Evolutionary conservation across 2,113 vertebrate genomes (phyloP).

Genomic region (Tringa solitaria): DNA sequence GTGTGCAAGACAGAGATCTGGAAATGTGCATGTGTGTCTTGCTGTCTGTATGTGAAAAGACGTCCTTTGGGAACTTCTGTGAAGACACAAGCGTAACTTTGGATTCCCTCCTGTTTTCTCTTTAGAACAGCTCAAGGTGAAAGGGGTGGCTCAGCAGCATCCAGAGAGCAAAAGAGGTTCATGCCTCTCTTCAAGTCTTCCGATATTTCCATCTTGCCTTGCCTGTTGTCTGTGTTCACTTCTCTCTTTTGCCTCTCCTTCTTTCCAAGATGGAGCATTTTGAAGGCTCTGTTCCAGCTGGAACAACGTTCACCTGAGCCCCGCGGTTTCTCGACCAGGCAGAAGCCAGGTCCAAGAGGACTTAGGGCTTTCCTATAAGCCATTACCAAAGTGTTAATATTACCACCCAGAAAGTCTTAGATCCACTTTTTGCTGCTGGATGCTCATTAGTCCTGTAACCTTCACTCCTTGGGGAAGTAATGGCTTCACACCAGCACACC

Average conservation of each 20-base stretch:
- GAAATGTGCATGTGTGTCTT: neutral
- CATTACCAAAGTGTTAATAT: conserved; percentile 55
- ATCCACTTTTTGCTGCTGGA: conserved; percentile 2
- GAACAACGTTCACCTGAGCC: conserved; percentile 1
- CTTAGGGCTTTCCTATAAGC: conserved; percentile 51
- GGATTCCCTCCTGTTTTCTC: neutral
- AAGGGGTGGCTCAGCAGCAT: neutral
- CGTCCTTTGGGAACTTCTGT: neutral
- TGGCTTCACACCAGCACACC: conserved; percentile 55
- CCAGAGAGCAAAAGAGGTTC: neutral
- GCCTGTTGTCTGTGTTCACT: neutral
- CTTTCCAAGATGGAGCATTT: neutral
- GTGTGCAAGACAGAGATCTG: neutral
- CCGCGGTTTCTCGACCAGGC: neutral
- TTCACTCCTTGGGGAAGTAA: conserved; percentile 35
- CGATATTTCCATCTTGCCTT: conserved; percentile 14
- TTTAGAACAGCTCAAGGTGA: neutral
- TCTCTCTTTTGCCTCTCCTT: neutral
- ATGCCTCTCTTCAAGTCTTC: neutral
- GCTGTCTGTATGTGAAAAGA: neutral
- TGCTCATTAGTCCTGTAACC: neutral
- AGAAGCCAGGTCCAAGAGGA: conserved; percentile 44
- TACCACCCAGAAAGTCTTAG: conserved; percentile 62
- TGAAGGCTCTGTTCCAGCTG: conserved; percentile 18
- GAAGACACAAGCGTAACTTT: neutral